Conservation (phyloP, 1,140 invertebrate species). For the Maniola jurtina region DNA sequence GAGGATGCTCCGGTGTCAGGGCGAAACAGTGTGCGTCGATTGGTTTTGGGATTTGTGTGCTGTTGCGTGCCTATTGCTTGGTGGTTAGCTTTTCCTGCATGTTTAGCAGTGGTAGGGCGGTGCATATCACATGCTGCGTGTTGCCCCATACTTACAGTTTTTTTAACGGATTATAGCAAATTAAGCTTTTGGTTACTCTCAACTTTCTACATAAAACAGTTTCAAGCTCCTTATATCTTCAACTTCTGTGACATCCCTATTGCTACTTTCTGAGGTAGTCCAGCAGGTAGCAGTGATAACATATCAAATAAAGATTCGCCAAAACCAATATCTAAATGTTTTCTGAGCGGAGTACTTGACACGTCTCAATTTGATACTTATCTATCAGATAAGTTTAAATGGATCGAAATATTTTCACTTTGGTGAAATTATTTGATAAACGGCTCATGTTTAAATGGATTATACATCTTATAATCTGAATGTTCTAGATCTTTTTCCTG, state of each 20-base stretch:
- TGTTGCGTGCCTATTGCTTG: no score
- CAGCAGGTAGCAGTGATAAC: slow-evolving; percentile 11
- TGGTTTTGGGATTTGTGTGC: no score
- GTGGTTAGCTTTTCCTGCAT: no score
- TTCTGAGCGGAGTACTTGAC: slow-evolving; percentile 11
- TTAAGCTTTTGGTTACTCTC: no score
- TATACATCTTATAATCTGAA: slow-evolving; percentile 7
- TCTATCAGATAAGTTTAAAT: slow-evolving; percentile 12
- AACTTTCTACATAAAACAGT: no score
- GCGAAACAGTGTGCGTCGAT: no score
- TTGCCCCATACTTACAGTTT: no score
- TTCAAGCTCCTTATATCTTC: no score
- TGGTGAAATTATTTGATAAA: slow-evolving; percentile 14
- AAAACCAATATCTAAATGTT: slow-evolving; percentile 10
- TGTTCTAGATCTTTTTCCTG: slow-evolving; percentile 7
- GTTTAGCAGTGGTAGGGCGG: no score
- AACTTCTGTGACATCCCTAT: not conserved
- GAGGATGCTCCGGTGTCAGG: no score
- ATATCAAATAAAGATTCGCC: slow-evolving; percentile 5
- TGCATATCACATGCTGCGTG: no score
- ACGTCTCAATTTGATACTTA: slow-evolving; percentile 15
- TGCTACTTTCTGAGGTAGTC: slow-evolving; percentile 1
- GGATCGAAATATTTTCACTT: slow-evolving; percentile 11
- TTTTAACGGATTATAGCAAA: no score
- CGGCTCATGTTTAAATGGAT: not conserved